Evolutionary conservation across 2,113 vertebrate genomes (phyloP), one percentile per base, ranked within the genome.

Genomic region (Larimichthys polyactis): DNA sequence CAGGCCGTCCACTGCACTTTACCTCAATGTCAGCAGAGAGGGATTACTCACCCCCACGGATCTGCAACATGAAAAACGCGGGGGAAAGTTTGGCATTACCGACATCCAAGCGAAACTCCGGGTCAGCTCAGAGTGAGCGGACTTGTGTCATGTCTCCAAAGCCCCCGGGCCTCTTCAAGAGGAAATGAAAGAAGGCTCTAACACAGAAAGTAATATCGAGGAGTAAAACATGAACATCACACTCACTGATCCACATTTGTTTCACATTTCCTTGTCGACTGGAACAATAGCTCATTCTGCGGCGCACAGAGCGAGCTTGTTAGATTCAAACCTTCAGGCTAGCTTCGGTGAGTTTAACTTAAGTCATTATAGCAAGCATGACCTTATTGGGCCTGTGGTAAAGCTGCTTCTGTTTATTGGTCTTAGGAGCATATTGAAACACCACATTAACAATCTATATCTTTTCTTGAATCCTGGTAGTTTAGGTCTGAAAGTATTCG

Each of bases 181-280:
- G 82, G 72, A 90, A 87, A 87, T 90, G 74, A 85, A 89, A 81
- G 58, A 72, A 72, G 80, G 69, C 54, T 51, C 48, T 0, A 20
- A 66, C 71, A 86, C 57, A 58, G 59, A 80, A 77, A 60, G 49
- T 49, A 71, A 71, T 72, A 70, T 71, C 12, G 43, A 20, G 55
- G 36, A 78, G 75, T 69, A 68, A 60, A 27, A 44, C 62, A 5
- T 51, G 55, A 79, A 57, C 29, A 65, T 64, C 68, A 78, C 24
- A 76, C 62, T 14, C 49, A 32, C 70, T 49, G 57, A 32, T 54
- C 48, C 67, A 79, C 68, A 84, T 62, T 66, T 81, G 65, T 75
- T 82, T 52, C 32, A 54, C 11, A 71, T 83, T 86, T 72, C 40
- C 77, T 54, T 66, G 36, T 62, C 1, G 4, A n/a, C 71, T 32